A percentile compares a stretch with the other conserved stretches of the same genome.
phyloP scores from a whole-genome alignment of 2,113 vertebrate genomes.

The Erpornis zantholeuca region DNA sequence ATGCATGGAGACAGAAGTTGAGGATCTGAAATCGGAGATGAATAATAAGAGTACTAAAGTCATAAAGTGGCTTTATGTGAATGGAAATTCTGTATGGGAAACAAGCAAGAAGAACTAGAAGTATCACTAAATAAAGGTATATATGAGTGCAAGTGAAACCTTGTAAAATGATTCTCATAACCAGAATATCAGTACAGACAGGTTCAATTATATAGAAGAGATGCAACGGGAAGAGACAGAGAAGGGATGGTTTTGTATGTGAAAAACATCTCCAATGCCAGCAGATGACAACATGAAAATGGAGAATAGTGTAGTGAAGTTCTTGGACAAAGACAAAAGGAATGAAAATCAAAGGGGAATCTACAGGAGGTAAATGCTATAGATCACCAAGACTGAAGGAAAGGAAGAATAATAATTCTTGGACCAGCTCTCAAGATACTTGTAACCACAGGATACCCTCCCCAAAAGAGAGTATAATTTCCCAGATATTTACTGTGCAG shows the following conservation, averaged over 20 bases:
- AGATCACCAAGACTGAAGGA: slow-evolving; percentile 55
- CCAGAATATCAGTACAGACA: slow-evolving; percentile 63
- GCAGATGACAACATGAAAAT: slow-evolving; percentile 65
- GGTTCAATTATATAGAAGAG: slow-evolving; percentile 56
- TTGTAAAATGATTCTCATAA: slow-evolving; percentile 59
- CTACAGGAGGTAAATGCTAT: slow-evolving; percentile 53
- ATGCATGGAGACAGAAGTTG: slow-evolving; percentile 3
- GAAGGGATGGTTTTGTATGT: slow-evolving; percentile 29
- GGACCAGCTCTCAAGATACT: slow-evolving; percentile 54
- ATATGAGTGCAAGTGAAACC: slow-evolving; percentile 38
- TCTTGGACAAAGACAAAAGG: slow-evolving; percentile 67
- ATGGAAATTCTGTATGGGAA: slow-evolving; percentile 57
- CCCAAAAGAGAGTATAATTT: slow-evolving; percentile 53
- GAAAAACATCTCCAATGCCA: slow-evolving; percentile 47
- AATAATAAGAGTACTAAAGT: slow-evolving; percentile 37
- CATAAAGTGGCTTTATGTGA: slow-evolving; percentile 5
- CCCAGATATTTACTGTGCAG: slow-evolving; percentile 50
- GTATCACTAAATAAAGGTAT: slow-evolving; percentile 60
- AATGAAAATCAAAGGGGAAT: slow-evolving; percentile 65
- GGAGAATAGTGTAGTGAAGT: slow-evolving; percentile 48
- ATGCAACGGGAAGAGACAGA: slow-evolving; percentile 9
- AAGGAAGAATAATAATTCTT: slow-evolving; percentile 64
- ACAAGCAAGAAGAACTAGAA: slow-evolving; percentile 60
- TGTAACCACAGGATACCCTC: slow-evolving; percentile 62
- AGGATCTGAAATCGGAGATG: slow-evolving; percentile 28